A percentile compares a stretch with the other conserved stretches of the same genome.
phyloP scores from a whole-genome alignment of 2,888 invertebrate genomes.

The Phymatocera aterrima region DNA sequence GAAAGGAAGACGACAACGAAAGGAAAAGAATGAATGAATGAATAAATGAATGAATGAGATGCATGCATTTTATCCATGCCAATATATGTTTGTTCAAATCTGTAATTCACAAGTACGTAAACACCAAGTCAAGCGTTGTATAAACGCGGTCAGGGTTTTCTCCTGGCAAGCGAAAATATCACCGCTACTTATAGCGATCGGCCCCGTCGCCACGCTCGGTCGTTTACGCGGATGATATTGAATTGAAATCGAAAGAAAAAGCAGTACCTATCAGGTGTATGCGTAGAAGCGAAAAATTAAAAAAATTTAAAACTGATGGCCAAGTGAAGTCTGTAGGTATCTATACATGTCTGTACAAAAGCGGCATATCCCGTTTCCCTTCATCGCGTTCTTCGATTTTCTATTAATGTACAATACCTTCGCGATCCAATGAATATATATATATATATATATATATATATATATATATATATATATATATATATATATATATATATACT shows the following conservation, averaged over 20 bases:
- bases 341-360: too few relatives aligned
- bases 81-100: neutral
- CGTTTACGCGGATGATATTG: neutral
- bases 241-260: neutral
- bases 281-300: neutral
- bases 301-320: neutral
- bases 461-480: neutral
- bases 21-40: neutral
- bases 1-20: neutral
- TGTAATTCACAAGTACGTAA: neutral
- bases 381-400: too few relatives aligned
- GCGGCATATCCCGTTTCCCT: too few relatives aligned
- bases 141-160: conserved; percentile 32
- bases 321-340: neutral
- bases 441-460: neutral
- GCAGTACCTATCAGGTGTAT: too few relatives aligned
- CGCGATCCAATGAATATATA: too few relatives aligned
- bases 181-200: neutral
- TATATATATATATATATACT: neutral
- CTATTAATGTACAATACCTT: too few relatives aligned
- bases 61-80: neutral
- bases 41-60: neutral
- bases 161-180: conserved; percentile 23
- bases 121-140: neutral
- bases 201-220: neutral